Evolutionary conservation across 2,888 invertebrate genomes (phyloP).

Genomic region (Tridacna crocea): DNA sequence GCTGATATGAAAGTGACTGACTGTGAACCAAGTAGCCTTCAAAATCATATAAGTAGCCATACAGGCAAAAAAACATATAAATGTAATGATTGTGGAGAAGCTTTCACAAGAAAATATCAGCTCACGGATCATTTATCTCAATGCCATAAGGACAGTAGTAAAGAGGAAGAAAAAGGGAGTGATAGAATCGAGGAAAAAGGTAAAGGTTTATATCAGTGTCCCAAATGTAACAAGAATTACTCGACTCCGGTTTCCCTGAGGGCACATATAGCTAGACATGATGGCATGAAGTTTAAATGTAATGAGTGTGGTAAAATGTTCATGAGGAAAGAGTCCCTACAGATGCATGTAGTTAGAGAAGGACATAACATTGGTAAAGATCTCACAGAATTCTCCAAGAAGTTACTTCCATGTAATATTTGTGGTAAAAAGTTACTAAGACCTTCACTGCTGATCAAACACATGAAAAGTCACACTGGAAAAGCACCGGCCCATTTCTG

Average conservation of each 20-base stretch:
- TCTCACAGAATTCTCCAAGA: conserved; percentile 4
- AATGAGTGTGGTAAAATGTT: conserved; percentile 15
- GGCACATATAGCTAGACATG: conserved; percentile 5
- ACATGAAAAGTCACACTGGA: conserved; percentile 15
- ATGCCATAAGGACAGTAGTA: neutral
- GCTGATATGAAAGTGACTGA: neutral
- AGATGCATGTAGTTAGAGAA: conserved; percentile 24
- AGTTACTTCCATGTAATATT: conserved; percentile 9
- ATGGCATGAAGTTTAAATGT: conserved; percentile 25
- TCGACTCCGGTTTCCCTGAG: neutral
- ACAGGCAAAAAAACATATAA: neutral
- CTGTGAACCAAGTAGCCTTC: conserved; percentile 10
- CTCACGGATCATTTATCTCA: neutral
- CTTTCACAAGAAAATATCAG: conserved; percentile 1
- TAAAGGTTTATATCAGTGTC: conserved; percentile 1
- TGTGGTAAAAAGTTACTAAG: conserved; percentile 20
- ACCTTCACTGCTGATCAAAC: conserved; percentile 1
- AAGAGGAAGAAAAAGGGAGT: neutral
- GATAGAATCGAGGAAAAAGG: neutral
- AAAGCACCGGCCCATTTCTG: neutral
- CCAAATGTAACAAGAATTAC: conserved; percentile 1
- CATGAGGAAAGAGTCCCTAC: conserved; percentile 15
- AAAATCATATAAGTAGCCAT: conserved; percentile 3
- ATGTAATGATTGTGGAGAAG: neutral
- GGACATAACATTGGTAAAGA: conserved; percentile 3